A percentile compares a stretch with the other conserved stretches of the same genome.
These are phyloP conservation scores for Drosophila nigricruria DNA, from an alignment of 2,888 invertebrate species.

Conservation along the genomic window DNA sequence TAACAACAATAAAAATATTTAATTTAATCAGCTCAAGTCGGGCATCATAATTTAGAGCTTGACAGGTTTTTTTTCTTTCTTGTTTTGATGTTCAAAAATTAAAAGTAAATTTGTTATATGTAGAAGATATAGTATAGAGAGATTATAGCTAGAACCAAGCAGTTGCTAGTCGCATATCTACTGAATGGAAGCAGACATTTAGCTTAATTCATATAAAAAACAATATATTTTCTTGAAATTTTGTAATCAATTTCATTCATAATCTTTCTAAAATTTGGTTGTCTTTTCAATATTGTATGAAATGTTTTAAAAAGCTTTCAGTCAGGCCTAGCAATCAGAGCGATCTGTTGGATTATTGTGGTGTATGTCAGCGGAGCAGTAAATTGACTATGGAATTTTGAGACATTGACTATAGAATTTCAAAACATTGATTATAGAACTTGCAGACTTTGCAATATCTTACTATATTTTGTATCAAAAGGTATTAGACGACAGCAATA, in stretches of 20 bases:
- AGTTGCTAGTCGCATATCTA: not conserved
- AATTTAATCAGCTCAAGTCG: constrained; percentile 24
- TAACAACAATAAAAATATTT: not conserved
- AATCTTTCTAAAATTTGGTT: not conserved
- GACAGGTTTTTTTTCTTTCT: constrained; percentile 1
- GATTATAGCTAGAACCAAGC: too few species aligned
- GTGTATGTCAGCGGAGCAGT: too few species aligned
- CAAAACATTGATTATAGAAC: too few species aligned
- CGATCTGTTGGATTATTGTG: too few species aligned
- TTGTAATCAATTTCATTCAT: not conserved
- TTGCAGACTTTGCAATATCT: too few species aligned
- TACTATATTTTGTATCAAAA: too few species aligned
- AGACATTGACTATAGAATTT: too few species aligned
- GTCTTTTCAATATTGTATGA: too few species aligned
- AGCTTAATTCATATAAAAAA: not conserved
- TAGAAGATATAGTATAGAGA: not conserved
- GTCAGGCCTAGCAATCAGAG: too few species aligned
- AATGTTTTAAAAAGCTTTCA: too few species aligned
- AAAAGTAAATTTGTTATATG: not conserved
- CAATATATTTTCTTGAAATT: not conserved
- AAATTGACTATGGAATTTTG: too few species aligned
- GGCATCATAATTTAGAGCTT: constrained; percentile 11
- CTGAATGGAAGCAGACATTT: not conserved
- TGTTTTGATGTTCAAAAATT: constrained; percentile 6
- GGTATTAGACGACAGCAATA: too few species aligned